Conservation (phyloP, 2,113 vertebrate species). For the Hydrolagus affinis region DNA sequence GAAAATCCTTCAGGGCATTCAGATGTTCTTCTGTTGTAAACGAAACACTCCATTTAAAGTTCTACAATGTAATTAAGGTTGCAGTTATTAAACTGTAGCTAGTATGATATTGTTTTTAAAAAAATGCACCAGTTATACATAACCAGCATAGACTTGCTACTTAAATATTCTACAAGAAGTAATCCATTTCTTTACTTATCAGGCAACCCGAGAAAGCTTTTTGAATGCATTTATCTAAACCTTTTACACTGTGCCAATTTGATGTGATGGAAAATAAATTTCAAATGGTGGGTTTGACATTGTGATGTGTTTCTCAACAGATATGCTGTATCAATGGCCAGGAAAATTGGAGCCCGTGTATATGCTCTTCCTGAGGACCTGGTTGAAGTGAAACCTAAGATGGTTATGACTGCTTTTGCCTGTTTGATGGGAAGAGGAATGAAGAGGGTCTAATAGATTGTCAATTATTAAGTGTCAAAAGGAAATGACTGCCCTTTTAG, state of each 20-base stretch:
- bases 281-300: slow-evolving; percentile 13
- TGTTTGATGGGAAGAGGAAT: slow-evolving; percentile 95
- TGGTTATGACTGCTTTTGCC: slow-evolving; percentile 93
- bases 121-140: neutral
- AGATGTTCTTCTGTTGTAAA: neutral
- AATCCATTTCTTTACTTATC: neutral
- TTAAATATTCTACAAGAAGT: neutral
- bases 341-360: slow-evolving; percentile 80
- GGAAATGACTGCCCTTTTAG: slow-evolving; percentile 41
- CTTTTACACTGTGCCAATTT: too few relatives aligned
- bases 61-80: neutral
- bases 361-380: slow-evolving; percentile 85
- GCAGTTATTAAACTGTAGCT: neutral
- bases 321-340: slow-evolving; percentile 83
- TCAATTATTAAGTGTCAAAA: slow-evolving; percentile 31
- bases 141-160: neutral
- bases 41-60: neutral
- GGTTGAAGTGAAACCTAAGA: slow-evolving; percentile 83
- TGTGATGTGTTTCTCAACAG: slow-evolving; percentile 46
- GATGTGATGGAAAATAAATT: neutral
- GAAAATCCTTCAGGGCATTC: neutral
- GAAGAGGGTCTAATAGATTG: slow-evolving; percentile 66
- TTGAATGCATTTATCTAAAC: neutral
- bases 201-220: neutral
- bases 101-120: too few relatives aligned